These are phyloP conservation scores for Tupiocoris notatus DNA, from an alignment of 2,888 invertebrate species.

Conservation along the genomic window DNA sequence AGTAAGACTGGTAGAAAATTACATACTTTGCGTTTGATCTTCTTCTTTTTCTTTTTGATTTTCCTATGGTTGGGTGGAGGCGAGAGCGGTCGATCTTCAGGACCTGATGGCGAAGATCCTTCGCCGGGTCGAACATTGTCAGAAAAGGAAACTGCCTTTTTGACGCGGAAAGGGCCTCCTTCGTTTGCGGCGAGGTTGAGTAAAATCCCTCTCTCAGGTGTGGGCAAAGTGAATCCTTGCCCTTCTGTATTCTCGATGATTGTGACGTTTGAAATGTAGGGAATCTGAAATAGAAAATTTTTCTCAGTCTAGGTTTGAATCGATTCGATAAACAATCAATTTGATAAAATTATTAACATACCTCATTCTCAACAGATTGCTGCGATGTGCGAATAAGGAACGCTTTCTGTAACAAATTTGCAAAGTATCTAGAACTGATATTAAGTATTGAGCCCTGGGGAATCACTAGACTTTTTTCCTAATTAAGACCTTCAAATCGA, in stretches of 20 bases:
- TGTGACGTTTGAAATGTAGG: background rate
- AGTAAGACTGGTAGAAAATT: too few relatives aligned
- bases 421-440: background rate
- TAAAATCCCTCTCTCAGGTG: slow-evolving; percentile 61
- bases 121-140: slow-evolving; percentile 62
- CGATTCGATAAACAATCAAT: too few relatives aligned
- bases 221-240: slow-evolving; percentile 50
- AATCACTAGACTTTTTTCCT: too few relatives aligned
- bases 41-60: slow-evolving; percentile 57
- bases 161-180: background rate
- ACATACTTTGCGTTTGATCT: slow-evolving; percentile 50
- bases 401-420: slow-evolving; percentile 10
- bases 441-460: too few relatives aligned
- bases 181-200: slow-evolving; percentile 18
- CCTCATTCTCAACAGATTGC: background rate
- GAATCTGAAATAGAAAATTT: slow-evolving; percentile 2
- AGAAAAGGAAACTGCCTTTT: slow-evolving; percentile 61
- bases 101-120: slow-evolving; percentile 55
- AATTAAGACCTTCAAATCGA: too few relatives aligned
- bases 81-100: slow-evolving; percentile 62
- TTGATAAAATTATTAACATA: background rate
- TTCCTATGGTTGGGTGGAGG: slow-evolving; percentile 59
- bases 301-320: too few relatives aligned
- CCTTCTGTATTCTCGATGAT: slow-evolving; percentile 15
- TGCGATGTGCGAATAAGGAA: slow-evolving; percentile 1